Percentiles rank a stretch among this genome's conserved stretches.
Conservation (phyloP, 2,797 vertebrate genomes). For the Sternotherus odoratus region DNA sequence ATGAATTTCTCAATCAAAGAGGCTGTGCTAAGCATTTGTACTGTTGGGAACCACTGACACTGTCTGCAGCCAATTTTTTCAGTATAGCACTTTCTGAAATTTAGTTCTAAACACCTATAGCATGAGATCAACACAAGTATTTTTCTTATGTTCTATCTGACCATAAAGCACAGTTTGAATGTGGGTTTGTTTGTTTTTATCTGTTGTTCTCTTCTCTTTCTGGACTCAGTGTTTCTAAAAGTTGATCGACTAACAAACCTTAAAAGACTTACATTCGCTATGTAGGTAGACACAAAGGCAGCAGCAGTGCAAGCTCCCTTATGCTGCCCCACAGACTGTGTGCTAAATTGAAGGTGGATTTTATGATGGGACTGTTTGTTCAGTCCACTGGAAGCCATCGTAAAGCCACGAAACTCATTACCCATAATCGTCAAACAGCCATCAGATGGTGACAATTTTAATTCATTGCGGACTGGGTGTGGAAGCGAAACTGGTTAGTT, state of each 20-base stretch:
- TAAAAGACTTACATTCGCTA: neutral
- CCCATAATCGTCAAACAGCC: neutral
- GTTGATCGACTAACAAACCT: neutral
- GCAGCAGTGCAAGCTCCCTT: neutral
- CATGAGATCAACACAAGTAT: neutral
- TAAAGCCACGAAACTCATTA: neutral
- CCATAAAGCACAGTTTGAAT: neutral
- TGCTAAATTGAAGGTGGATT: neutral
- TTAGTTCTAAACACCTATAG: neutral
- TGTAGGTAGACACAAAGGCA: neutral
- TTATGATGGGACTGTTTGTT: neutral
- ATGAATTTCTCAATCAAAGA: neutral
- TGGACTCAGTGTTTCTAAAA: neutral
- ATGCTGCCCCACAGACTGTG: neutral
- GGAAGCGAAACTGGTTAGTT: neutral
- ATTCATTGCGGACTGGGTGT: neutral
- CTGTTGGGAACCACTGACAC: neutral
- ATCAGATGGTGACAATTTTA: neutral
- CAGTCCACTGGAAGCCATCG: neutral
- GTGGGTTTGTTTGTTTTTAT: neutral
- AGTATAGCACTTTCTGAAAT: neutral
- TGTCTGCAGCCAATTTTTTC: neutral
- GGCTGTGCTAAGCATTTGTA: neutral
- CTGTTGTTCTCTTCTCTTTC: neutral
- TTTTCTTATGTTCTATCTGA: neutral